Evolutionary conservation across 1,140 invertebrate species (phyloP).

Genomic region (Eciton burchellii): DNA sequence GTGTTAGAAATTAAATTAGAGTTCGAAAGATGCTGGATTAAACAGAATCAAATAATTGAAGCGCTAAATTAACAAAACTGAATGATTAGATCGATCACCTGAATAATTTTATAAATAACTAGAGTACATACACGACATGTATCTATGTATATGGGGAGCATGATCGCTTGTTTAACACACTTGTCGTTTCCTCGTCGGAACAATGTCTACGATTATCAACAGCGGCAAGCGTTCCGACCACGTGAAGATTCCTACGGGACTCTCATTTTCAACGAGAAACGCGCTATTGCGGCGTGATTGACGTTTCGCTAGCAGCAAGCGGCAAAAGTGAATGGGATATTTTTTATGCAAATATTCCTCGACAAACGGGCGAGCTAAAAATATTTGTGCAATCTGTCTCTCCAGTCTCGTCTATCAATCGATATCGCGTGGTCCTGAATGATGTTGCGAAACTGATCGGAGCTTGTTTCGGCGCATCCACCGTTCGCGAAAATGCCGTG

Average conservation of each 20-base stretch:
- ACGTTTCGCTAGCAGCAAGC: not conserved
- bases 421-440: slow-evolving; percentile 1
- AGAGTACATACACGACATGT: too few species aligned
- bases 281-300: not conserved
- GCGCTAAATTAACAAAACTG: too few species aligned
- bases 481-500: slow-evolving; percentile 13
- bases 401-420: not conserved
- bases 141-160: too few species aligned
- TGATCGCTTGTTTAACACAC: too few species aligned
- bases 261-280: not conserved
- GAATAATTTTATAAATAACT: too few species aligned
- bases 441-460: slow-evolving; percentile 11
- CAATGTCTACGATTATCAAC: too few species aligned
- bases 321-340: not conserved
- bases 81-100: too few species aligned
- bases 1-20: not conserved
- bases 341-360: slow-evolving; percentile 9
- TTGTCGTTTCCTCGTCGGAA: too few species aligned
- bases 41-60: not conserved
- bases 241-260: not conserved
- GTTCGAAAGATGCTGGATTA: not conserved
- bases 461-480: slow-evolving; percentile 14
- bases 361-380: not conserved
- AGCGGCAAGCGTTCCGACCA: not conserved
- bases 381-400: slow-evolving; percentile 26